Base-by-base conservation (phyloP, 2,113 vertebrate species). In the Thomomys bottae region DNA sequence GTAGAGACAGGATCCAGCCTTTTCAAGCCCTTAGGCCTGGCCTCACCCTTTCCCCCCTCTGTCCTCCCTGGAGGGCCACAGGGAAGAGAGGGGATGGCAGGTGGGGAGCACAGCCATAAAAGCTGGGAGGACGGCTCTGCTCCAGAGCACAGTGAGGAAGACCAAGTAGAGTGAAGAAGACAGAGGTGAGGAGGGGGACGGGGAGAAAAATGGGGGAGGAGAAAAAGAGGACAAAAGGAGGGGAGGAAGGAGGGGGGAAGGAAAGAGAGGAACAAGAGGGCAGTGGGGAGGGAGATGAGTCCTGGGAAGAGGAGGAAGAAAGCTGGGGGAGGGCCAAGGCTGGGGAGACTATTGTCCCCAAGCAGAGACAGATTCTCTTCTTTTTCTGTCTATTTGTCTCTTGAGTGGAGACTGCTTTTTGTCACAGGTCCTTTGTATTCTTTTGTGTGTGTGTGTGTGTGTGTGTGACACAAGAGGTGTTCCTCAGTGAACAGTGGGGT, bases 71-170 rank as follows among this genome's bases (percentile, higher is more conserved):
- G 34, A 49, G 6, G 42, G 6, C 67, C 38, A 40, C 57, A 28
- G 26, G 0, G 0, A 42, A 80, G 15, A 36, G n/a, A 63, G 54
- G 57, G 64, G 0, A 12, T 15, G 2, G 4, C 9, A 3, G 7
- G 3, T 23, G 8, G 5, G 17, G 32, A 40, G 14, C 3, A 34
- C 24, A 8, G 64, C 34, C 34, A 63, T 63, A 73, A n/a, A 71
- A 34, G 28, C 34, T 15, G 7, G 6, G 61, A n/a, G 45, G 84
- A 79, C 45, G 49, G 6, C 24, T 23, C 54, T 66, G 67, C 30
- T 26, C 63, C n/a, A 4, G 49, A 54, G 49, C 7, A 24, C 30
- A 72, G 72, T 38, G 23, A 26, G 59, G 21, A 61, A 54, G 49
- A 15, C 49, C 49, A 54, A 15, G 4, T 54, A 15, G 49, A 54